Conservation (phyloP, 2,797 vertebrate genomes). For the Coregonus sp. region DNA sequence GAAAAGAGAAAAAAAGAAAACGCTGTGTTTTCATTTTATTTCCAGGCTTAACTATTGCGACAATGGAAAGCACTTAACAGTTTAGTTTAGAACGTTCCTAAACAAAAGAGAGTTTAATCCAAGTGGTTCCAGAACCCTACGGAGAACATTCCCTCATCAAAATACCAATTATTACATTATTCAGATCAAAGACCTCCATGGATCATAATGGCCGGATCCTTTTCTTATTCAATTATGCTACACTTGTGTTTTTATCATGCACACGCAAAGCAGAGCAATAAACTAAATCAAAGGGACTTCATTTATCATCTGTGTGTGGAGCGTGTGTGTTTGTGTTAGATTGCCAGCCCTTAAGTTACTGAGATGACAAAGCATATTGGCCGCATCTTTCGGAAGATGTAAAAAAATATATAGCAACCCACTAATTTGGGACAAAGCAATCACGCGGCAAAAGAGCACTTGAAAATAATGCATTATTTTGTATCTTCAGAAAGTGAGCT, state of each 20-base stretch:
- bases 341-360: conserved; percentile 54
- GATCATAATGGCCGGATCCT: conserved; percentile 71
- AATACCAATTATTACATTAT: conserved; percentile 69
- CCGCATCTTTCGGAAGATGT: conserved; percentile 32
- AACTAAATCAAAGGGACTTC: conserved; percentile 66
- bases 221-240: conserved; percentile 70
- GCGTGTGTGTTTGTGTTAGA: conserved; percentile 42
- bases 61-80: conserved; percentile 61
- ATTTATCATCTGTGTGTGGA: conserved; percentile 47
- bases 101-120: conserved; percentile 74
- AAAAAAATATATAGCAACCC: conserved; percentile 42
- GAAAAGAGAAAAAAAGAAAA: neutral
- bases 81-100: conserved; percentile 69
- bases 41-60: conserved; percentile 65
- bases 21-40: conserved; percentile 14
- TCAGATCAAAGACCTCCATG: conserved; percentile 71
- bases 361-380: conserved; percentile 46
- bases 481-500: conserved; percentile 57
- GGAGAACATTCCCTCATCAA: conserved; percentile 68
- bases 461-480: conserved; percentile 71
- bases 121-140: conserved; percentile 65
- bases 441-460: conserved; percentile 64
- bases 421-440: conserved; percentile 75
- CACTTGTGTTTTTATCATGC: conserved; percentile 65
- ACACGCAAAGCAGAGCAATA: conserved; percentile 22